These are phyloP conservation scores for Cinclus cinclus DNA, from an alignment of 2,113 vertebrate species.

Conservation along the genomic window DNA sequence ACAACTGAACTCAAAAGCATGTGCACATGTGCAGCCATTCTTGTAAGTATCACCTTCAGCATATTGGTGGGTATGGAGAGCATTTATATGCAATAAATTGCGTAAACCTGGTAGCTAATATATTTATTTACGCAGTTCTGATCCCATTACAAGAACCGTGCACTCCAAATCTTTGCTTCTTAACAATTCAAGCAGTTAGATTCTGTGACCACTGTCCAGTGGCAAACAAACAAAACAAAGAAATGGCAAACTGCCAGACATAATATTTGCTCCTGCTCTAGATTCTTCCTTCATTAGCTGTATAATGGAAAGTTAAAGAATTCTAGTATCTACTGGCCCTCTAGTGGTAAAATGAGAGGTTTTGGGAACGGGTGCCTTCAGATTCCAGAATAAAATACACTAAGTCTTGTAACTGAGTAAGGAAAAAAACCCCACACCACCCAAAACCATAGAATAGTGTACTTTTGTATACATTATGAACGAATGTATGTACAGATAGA, in stretches of 20 bases:
- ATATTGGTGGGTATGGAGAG: background rate
- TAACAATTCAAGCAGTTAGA: background rate
- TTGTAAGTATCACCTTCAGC: background rate
- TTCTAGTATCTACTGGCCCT: background rate
- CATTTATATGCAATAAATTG: background rate
- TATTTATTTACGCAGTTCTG: background rate
- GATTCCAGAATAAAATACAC: background rate
- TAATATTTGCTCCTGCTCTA: background rate
- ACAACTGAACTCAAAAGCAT: background rate
- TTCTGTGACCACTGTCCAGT: background rate
- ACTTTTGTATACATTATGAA: background rate
- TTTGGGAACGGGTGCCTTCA: background rate
- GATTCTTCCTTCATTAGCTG: background rate
- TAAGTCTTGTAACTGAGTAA: background rate
- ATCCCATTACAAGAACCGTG: background rate
- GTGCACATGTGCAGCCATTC: background rate
- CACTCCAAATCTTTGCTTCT: background rate
- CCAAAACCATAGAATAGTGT: background rate
- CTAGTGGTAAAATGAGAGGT: background rate
- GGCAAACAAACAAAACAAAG: background rate
- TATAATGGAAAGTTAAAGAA: background rate
- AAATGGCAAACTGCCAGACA: background rate
- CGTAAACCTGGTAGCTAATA: background rate
- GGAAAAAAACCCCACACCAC: background rate
- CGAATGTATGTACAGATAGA: background rate